Percentiles rank a stretch among this genome's conserved stretches.
Conservation (phyloP, 2,797 vertebrate genomes). For the Pseudocheirus occidentalis region DNA sequence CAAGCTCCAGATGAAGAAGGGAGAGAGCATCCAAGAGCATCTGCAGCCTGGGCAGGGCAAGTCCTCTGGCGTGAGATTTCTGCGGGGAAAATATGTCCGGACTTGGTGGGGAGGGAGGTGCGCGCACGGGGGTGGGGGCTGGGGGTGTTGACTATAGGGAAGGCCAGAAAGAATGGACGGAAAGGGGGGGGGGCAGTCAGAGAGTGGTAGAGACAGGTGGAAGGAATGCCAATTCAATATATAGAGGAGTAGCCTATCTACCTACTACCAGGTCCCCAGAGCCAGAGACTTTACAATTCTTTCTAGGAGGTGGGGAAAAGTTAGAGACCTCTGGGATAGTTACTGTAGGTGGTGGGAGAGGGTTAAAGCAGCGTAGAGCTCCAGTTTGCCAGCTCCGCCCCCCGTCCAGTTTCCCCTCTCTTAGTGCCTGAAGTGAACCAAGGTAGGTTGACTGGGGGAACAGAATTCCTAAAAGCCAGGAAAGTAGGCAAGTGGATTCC, state of each 20-base stretch:
- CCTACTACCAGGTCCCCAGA: background rate
- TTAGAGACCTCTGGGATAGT: conserved; percentile 19
- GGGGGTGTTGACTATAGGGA: background rate
- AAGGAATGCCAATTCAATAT: background rate
- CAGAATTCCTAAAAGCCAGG: background rate
- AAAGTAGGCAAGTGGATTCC: background rate
- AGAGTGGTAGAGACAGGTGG: background rate
- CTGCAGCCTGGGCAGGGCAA: background rate
- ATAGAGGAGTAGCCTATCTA: too few relatives aligned
- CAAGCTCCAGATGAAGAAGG: too few relatives aligned
- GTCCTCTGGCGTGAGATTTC: background rate
- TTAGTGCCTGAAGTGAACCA: background rate
- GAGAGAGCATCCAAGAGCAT: background rate
- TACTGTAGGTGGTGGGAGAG: background rate
- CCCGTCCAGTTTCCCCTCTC: background rate
- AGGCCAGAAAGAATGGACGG: background rate
- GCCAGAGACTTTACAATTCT: conserved; percentile 51
- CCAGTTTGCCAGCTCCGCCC: background rate
- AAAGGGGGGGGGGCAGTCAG: background rate
- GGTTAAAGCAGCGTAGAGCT: background rate
- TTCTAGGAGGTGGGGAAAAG: background rate
- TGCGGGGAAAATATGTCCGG: background rate
- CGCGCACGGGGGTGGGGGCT: background rate
- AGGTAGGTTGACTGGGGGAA: background rate
- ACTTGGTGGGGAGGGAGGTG: background rate